These are phyloP conservation scores for Mamestra brassicae DNA, from an alignment of 2,888 invertebrate genomes.

Conservation along the genomic window DNA sequence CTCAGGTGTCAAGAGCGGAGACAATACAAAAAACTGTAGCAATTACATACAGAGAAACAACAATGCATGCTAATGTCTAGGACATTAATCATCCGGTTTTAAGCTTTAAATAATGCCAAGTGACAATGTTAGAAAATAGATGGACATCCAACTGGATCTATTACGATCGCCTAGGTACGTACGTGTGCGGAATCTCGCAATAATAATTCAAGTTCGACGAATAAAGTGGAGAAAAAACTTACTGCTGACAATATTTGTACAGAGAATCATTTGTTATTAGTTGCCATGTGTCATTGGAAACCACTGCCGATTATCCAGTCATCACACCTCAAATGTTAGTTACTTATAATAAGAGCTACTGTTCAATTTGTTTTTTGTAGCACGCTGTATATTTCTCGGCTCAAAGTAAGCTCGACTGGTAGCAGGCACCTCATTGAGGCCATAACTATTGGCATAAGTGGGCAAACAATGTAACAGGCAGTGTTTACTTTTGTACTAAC, in stretches of 20 bases:
- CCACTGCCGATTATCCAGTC: constrained; percentile 69
- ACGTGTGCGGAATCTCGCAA: constrained; percentile 69
- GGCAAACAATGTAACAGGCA: constrained; percentile 79
- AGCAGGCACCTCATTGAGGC: constrained; percentile 81
- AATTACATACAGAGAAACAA: constrained; percentile 82
- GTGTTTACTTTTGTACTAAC: constrained; percentile 80
- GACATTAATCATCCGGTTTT: constrained; percentile 83
- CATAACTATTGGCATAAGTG: constrained; percentile 79
- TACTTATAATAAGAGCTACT: constrained; percentile 74
- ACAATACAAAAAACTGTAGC: constrained; percentile 81
- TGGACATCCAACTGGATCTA: constrained; percentile 74
- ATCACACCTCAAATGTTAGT: constrained; percentile 71
- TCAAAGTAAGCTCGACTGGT: constrained; percentile 67
- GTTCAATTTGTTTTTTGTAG: constrained; percentile 71
- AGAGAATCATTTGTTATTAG: constrained; percentile 76
- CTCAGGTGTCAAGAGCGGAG: constrained; percentile 86
- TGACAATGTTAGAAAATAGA: constrained; percentile 75
- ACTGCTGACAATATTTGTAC: constrained; percentile 74
- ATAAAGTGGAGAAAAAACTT: constrained; percentile 70
- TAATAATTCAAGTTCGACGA: constrained; percentile 72
- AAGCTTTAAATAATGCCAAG: constrained; percentile 77
- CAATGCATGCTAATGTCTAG: constrained; percentile 78
- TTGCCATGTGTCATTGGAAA: constrained; percentile 68
- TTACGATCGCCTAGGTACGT: constrained; percentile 70
- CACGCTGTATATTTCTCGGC: constrained; percentile 54